Percentiles rank a stretch among this genome's conserved stretches.
Conservation (phyloP, 2,888 invertebrate species). For the Acrocyrtus sp. region DNA sequence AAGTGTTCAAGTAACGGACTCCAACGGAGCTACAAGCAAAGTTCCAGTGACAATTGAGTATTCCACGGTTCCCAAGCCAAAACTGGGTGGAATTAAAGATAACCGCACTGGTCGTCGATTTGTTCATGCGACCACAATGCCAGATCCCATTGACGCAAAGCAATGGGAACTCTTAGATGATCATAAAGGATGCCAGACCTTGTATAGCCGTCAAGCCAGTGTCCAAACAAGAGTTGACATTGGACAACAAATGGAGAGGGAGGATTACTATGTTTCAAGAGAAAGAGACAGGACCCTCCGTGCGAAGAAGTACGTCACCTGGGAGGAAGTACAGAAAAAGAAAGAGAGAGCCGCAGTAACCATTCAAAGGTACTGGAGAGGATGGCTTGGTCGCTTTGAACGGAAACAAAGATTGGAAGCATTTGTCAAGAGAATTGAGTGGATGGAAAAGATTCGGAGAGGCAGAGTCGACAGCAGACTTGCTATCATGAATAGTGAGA, state of each 20-base stretch:
- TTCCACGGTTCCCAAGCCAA: conserved; percentile 76
- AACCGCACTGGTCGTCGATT: conserved; percentile 76
- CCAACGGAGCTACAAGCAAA: conserved; percentile 66
- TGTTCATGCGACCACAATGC: conserved; percentile 73
- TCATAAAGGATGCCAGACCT: conserved; percentile 49
- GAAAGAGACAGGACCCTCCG: conserved; percentile 35
- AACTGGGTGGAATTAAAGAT: conserved; percentile 83
- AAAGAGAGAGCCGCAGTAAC: conserved; percentile 51
- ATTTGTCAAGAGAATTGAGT: conserved; percentile 55
- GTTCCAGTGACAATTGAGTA: conserved; percentile 73
- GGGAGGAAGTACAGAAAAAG: conserved; percentile 32
- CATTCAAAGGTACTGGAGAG: conserved; percentile 62
- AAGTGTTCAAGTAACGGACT: conserved; percentile 20
- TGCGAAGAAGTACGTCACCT: conserved; percentile 43
- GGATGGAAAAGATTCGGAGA: conserved; percentile 60
- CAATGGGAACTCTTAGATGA: conserved; percentile 19
- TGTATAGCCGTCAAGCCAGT: conserved; percentile 28
- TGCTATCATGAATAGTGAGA: conserved; percentile 57
- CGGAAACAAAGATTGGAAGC: conserved; percentile 51
- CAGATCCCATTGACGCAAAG: conserved; percentile 19
- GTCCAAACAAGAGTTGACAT: conserved; percentile 51
- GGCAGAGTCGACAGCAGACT: conserved; percentile 57
- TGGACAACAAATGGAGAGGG: conserved; percentile 58
- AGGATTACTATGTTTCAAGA: conserved; percentile 50
- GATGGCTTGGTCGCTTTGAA: conserved; percentile 58